Conservation (phyloP, 2,888 invertebrate species). For the Microplitis deprimator region DNA sequence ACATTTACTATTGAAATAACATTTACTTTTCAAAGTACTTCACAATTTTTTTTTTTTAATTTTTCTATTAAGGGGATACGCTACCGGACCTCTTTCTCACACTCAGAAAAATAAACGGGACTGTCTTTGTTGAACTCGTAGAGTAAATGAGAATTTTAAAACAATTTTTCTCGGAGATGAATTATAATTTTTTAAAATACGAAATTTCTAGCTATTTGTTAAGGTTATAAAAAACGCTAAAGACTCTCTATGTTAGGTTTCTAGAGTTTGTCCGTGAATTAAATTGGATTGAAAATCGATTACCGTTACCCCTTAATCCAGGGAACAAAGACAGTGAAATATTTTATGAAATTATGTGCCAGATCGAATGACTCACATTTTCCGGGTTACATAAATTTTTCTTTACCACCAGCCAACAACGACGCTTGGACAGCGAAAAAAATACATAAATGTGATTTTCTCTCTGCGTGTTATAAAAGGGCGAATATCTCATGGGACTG, state of each 20-base stretch:
- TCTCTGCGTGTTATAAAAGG: conserved; percentile 32
- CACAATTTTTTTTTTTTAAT: not conserved
- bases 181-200: no score
- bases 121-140: no score
- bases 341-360: conserved; percentile 25
- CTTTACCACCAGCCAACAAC: not conserved
- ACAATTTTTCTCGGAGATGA: no score
- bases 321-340: not conserved
- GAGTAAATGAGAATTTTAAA: no score
- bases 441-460: conserved; percentile 15
- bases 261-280: not conserved
- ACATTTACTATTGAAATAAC: not conserved
- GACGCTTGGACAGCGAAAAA: conserved; percentile 29
- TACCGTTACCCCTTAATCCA: not conserved
- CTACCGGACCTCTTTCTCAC: no score
- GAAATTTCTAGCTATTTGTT: no score
- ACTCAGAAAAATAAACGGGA: no score
- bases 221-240: no score
- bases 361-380: conserved; percentile 32
- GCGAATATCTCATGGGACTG: conserved; percentile 46
- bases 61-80: no score
- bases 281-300: not conserved
- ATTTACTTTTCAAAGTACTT: not conserved
- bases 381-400: conserved; percentile 31
- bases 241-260: no score